These are phyloP conservation scores for Medauroidea extradentata DNA, from an alignment of 1,140 invertebrate species.

Conservation along the genomic window DNA sequence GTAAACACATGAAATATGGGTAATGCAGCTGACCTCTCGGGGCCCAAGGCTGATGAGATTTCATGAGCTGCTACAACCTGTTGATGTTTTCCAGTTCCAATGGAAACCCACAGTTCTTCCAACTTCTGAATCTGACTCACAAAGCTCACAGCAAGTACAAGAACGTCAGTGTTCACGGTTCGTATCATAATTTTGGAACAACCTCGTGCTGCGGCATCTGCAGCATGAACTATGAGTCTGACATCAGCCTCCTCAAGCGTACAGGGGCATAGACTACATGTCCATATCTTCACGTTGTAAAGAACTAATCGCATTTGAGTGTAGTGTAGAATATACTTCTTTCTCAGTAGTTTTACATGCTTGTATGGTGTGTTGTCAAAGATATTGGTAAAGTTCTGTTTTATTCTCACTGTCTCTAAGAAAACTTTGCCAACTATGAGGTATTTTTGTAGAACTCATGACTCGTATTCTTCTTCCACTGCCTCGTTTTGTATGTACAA, in stretches of 20 bases:
- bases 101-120: conserved; percentile 15
- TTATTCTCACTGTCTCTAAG: no score
- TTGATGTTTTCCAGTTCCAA: conserved; percentile 17
- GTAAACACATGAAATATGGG: conserved; percentile 4
- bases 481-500: no score
- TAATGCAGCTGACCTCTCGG: conserved; percentile 6
- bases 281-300: not conserved
- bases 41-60: conserved; percentile 11
- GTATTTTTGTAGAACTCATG: no score
- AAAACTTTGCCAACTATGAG: no score
- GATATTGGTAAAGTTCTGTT: no score
- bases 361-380: no score
- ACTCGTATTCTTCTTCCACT: no score
- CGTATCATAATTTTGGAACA: conserved; percentile 11
- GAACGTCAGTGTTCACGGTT: conserved; percentile 16
- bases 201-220: conserved; percentile 16
- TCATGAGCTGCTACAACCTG: conserved; percentile 13
- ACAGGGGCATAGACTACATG: conserved; percentile 13
- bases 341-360: no score
- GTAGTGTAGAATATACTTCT: no score
- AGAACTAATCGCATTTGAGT: no score
- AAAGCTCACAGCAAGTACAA: conserved; percentile 8
- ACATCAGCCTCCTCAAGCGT: conserved; percentile 18
- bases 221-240: conserved; percentile 15
- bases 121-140: no score